Percentiles rank a stretch among this genome's conserved stretches.
phyloP scores from a whole-genome alignment of 2,113 vertebrate species.

The Macaca mulatta region DNA sequence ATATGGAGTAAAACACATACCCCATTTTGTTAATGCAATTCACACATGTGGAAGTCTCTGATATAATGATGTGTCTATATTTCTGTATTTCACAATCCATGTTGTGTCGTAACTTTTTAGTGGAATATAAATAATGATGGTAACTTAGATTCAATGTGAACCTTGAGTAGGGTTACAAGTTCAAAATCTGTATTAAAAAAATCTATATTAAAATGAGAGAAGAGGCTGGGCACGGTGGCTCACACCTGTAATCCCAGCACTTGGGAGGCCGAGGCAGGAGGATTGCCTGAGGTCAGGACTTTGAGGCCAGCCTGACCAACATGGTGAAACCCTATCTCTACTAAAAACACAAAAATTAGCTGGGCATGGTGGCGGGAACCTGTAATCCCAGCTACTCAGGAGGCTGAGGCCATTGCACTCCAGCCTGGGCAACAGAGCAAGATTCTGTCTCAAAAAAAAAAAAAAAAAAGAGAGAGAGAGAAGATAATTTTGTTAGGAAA shows the following conservation, averaged over 20 bases:
- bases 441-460: too few species aligned
- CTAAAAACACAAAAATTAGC: too few species aligned
- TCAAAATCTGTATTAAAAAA: background rate
- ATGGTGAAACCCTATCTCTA: too few species aligned
- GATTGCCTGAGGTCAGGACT: too few species aligned
- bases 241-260: too few species aligned
- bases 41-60: background rate
- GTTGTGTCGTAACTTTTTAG: background rate
- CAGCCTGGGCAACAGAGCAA: too few species aligned
- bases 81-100: background rate
- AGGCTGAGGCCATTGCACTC: too few species aligned
- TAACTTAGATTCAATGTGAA: background rate
- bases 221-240: too few species aligned
- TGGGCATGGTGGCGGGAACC: too few species aligned
- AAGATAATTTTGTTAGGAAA: background rate
- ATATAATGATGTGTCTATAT: background rate
- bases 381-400: too few species aligned
- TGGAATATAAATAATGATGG: background rate
- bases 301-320: too few species aligned
- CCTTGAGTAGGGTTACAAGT: background rate
- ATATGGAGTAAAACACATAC: background rate
- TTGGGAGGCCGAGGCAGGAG: too few species aligned
- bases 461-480: fast-evolving
- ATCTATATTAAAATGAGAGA: background rate
- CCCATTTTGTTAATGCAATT: background rate